phyloP scores from a whole-genome alignment of 2,113 vertebrate species.

The Heterotis niloticus region DNA sequence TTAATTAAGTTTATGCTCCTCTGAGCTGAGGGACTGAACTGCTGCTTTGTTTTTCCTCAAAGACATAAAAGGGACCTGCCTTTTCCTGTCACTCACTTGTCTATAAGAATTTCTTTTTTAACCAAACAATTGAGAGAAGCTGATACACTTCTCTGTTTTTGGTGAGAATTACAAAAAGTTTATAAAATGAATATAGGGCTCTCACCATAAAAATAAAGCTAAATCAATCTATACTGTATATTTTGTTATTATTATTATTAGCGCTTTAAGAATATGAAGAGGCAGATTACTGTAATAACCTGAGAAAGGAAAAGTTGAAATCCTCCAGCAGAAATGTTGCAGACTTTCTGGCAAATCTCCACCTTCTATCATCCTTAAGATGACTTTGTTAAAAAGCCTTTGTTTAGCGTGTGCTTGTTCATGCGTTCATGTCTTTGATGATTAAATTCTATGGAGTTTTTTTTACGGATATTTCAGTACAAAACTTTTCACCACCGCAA shows the following conservation, averaged over 20 bases:
- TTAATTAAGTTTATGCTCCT: not conserved
- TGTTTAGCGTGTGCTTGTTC: not conserved
- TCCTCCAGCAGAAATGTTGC: not conserved
- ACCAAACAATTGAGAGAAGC: not conserved
- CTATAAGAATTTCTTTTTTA: not conserved
- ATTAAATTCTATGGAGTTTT: not conserved
- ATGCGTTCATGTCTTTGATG: not conserved
- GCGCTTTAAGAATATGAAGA: not conserved
- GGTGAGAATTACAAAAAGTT: too few species aligned
- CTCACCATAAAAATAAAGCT: too few species aligned
- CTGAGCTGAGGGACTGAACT: not conserved
- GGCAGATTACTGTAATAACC: not conserved
- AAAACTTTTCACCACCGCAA: too few species aligned
- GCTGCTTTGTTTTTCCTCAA: not conserved
- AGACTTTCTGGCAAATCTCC: slow-evolving; percentile 29
- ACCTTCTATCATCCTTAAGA: slow-evolving; percentile 11
- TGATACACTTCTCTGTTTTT: too few species aligned
- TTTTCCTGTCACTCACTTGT: not conserved
- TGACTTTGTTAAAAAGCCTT: too few species aligned
- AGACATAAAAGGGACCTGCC: not conserved
- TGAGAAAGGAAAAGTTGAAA: slow-evolving; percentile 2
- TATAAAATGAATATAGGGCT: too few species aligned
- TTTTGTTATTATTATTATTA: not conserved
- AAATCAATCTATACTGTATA: too few species aligned
- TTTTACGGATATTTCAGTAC: not conserved